These are phyloP conservation scores for Argopecten irradians DNA, from an alignment of 1,140 invertebrate genomes.

Conservation along the genomic window DNA sequence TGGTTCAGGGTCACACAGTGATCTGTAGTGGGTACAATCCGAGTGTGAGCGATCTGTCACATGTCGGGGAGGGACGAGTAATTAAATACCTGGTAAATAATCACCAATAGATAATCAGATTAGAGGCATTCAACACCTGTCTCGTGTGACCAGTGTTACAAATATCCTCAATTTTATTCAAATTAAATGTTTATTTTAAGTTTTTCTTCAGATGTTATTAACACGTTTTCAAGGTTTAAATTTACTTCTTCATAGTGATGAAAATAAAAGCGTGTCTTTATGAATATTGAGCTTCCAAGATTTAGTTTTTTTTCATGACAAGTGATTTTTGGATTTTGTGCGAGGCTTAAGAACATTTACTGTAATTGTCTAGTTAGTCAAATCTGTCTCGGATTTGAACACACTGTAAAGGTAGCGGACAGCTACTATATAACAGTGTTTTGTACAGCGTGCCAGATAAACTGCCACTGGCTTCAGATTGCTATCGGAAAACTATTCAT, in stretches of 20 bases:
- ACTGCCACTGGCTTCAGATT: conserved; percentile 3
- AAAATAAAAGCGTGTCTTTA: too few species aligned
- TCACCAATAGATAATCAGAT: conserved; percentile 1
- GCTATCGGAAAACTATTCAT: background rate
- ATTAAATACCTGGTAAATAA: conserved; percentile 18
- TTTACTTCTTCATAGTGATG: background rate
- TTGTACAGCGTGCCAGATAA: background rate
- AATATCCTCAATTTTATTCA: background rate
- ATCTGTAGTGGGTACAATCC: background rate
- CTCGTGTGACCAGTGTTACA: background rate
- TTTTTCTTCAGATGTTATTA: background rate
- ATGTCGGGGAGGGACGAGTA: background rate
- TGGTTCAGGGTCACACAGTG: background rate
- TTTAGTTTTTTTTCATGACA: background rate
- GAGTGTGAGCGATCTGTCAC: background rate
- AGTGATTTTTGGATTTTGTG: background rate
- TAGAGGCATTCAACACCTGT: background rate
- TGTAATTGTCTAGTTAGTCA: background rate
- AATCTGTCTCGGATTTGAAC: background rate
- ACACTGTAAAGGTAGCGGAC: conserved; percentile 8
- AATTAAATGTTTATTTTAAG: background rate
- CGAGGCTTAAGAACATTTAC: background rate
- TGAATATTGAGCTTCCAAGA: too few species aligned
- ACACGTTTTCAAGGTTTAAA: background rate
- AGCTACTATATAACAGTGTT: background rate